Evolutionary conservation across 2,113 vertebrate genomes (phyloP).

Genomic region (Heterotis niloticus): DNA sequence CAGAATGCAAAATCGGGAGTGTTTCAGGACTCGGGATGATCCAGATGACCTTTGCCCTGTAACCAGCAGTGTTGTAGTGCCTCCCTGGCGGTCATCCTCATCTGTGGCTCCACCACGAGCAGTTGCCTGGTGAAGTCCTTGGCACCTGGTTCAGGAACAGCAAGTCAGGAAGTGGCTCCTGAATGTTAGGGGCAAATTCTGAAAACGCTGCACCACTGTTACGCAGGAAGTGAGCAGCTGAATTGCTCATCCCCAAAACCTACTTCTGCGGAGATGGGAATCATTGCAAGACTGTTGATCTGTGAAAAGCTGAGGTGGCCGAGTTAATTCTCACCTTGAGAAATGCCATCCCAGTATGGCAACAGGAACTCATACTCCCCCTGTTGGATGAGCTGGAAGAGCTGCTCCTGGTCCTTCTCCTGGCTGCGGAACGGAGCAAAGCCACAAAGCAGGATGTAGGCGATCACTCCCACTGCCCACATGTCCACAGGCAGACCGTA

Average conservation of each 20-base stretch:
- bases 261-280: background rate
- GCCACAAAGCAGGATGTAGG: slow-evolving; percentile 89
- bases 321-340: slow-evolving; percentile 71
- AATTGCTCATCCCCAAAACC: too few relatives aligned
- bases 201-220: background rate
- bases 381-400: slow-evolving; percentile 86
- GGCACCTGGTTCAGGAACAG: slow-evolving; percentile 57
- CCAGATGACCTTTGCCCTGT: slow-evolving; percentile 41
- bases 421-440: slow-evolving; percentile 93
- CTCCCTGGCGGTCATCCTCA: slow-evolving; percentile 78
- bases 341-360: slow-evolving; percentile 91
- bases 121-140: slow-evolving; percentile 81
- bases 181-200: background rate
- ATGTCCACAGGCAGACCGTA: slow-evolving; percentile 91
- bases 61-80: slow-evolving; percentile 86
- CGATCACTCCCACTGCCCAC: slow-evolving; percentile 94
- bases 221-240: background rate
- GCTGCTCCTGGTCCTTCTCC: slow-evolving; percentile 85
- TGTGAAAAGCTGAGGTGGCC: background rate
- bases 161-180: background rate
- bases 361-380: slow-evolving; percentile 83
- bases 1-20: too few relatives aligned
- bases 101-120: slow-evolving; percentile 76
- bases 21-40: background rate
- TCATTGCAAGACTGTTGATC: background rate